A percentile compares a stretch with the other conserved stretches of the same genome.
Conservation (phyloP, 1,140 invertebrate species). For the Calliopsis andreniformis region DNA sequence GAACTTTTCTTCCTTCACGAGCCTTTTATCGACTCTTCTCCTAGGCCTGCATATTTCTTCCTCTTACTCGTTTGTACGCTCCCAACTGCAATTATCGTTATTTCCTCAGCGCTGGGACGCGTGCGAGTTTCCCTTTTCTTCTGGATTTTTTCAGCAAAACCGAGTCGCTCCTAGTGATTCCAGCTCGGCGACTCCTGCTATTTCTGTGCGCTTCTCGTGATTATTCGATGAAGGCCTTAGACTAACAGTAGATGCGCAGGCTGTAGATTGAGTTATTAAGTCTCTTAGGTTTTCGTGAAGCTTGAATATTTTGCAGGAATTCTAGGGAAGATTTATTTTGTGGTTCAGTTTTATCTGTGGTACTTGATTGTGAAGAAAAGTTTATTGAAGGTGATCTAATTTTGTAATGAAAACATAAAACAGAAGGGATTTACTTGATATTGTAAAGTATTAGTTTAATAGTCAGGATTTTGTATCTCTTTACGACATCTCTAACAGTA, state of each 20-base stretch:
- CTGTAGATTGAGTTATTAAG: conserved; percentile 44
- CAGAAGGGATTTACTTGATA: too few relatives aligned
- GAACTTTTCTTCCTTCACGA: conserved; percentile 44
- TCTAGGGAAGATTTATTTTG: conserved; percentile 11
- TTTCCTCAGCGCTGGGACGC: conserved; percentile 55
- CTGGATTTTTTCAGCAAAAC: background rate
- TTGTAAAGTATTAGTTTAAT: too few relatives aligned
- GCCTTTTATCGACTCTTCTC: background rate
- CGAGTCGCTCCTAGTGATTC: conserved; percentile 15
- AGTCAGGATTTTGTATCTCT: too few relatives aligned
- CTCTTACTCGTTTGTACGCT: conserved; percentile 28
- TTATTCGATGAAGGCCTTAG: background rate
- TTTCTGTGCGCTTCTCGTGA: background rate
- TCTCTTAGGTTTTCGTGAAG: background rate
- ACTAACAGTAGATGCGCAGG: background rate
- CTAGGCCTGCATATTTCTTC: background rate
- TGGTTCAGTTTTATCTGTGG: too few relatives aligned
- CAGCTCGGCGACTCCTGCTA: background rate
- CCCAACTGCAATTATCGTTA: conserved; percentile 61
- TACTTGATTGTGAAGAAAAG: too few relatives aligned
- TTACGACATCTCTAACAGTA: too few relatives aligned
- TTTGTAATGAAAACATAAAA: too few relatives aligned
- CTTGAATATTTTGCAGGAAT: background rate
- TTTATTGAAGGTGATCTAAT: too few relatives aligned
- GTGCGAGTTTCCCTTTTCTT: conserved; percentile 29